Base-by-base conservation (phyloP, 2,888 invertebrate species). In the Belgica antarctica region DNA sequence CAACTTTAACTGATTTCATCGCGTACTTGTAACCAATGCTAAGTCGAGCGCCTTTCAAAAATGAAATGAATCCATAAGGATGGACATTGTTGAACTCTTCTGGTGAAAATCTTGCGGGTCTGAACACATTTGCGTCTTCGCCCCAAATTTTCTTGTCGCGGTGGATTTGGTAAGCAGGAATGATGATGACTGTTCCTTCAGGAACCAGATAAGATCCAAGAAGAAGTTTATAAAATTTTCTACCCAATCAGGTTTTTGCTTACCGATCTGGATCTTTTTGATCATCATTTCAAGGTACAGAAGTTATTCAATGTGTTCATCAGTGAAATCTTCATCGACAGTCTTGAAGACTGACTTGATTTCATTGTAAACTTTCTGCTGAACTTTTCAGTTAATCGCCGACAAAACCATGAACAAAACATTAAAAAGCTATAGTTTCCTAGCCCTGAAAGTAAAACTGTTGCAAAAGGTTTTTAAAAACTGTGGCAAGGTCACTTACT, bases 61-160 rank as follows among this genome's bases (percentile, higher is more conserved):
- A 57, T 7, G 57, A 22, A 57, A 57, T 24, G 22, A 24, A 57
- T n/a, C 19, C 52, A 3, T 22, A 19, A 17, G 19, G 2, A 8
- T 52, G 52, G 22, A 22, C 12, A 7, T 52, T 22, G 3, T 17
- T 12, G 8, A 17, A 17, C 12, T 22, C 22, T 52, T 52, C 52
- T 8, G 19, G 4, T n/a, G 17, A 52, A n/a, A 52, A 52, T 52
- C 52, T 52, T 52, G 17, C 52, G 8, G 52, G 52, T 4, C 17
- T 4, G 52, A 52, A 52, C 22, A 22, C 22, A 17, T 52, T 22
- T 17, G 52, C 52, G 22, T 52, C 52, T 52, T 52, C 52, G 3
- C 52, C 52, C 52, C 52, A 52, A 52, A 52, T 7, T 52, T 17
- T 22, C 12, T 52, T 52, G 52, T 52, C 22, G 7, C 52, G 17